A percentile compares a stretch with the other conserved stretches of the same genome.
phyloP scores from a whole-genome alignment of 2,888 invertebrate species.

The Mamestra brassicae region DNA sequence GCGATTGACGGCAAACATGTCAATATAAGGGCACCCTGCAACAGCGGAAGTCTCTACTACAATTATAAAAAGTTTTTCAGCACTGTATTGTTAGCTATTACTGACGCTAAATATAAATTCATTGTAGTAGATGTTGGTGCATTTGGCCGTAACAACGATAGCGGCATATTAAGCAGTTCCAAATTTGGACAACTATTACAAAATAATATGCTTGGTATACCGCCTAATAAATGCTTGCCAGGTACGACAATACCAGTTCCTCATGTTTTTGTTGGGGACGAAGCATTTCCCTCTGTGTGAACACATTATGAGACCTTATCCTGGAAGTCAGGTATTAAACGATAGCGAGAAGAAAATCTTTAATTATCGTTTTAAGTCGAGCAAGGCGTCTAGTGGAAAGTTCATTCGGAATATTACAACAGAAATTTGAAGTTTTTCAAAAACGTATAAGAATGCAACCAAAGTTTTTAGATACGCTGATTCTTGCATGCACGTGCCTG shows the following conservation, averaged over 20 bases:
- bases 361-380: conserved; percentile 52
- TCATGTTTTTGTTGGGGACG: conserved; percentile 67
- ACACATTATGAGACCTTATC: no score
- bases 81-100: conserved; percentile 52
- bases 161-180: conserved; percentile 52
- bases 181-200: conserved; percentile 51
- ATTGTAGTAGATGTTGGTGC: conserved; percentile 53
- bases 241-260: conserved; percentile 61
- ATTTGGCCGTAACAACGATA: conserved; percentile 39
- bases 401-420: conserved; percentile 47
- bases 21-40: conserved; percentile 12
- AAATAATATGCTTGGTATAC: conserved; percentile 60
- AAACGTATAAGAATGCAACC: conserved; percentile 48
- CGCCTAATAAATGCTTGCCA: conserved; percentile 59
- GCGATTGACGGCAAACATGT: conserved; percentile 50
- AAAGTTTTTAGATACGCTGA: conserved; percentile 42
- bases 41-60: conserved; percentile 45
- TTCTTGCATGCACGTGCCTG: conserved; percentile 49
- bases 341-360: conserved; percentile 46
- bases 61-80: conserved; percentile 56
- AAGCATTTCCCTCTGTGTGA: conserved; percentile 58
- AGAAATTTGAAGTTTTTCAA: conserved; percentile 55
- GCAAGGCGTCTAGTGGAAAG: conserved; percentile 54
- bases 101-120: conserved; percentile 54
- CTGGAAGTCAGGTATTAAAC: conserved; percentile 3